These are phyloP conservation scores for Coregonus sp. DNA, from an alignment of 2,797 vertebrate genomes.

Conservation along the genomic window DNA sequence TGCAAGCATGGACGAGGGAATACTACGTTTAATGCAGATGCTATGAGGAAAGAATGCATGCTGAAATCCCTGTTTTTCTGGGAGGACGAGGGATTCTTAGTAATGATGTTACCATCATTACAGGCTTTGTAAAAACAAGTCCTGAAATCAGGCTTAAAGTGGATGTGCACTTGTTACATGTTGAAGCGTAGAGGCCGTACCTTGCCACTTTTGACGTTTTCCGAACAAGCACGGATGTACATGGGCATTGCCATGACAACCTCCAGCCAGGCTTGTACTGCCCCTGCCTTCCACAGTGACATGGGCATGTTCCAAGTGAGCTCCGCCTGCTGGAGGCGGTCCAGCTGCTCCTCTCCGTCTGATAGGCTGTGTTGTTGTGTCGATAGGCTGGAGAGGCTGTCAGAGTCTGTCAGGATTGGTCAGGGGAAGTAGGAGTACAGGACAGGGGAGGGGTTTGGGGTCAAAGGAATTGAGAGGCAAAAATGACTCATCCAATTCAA, in stretches of 20 bases:
- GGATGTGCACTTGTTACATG: background rate
- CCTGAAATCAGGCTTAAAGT: background rate
- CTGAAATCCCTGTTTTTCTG: background rate
- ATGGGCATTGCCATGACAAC: slow-evolving; percentile 91
- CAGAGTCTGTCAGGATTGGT: slow-evolving; percentile 81
- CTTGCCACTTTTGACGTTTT: slow-evolving; percentile 89
- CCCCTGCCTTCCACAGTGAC: slow-evolving; percentile 85
- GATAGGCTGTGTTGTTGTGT: slow-evolving; percentile 83
- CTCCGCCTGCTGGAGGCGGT: slow-evolving; percentile 84
- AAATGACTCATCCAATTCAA: slow-evolving; percentile 52
- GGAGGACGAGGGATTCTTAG: background rate
- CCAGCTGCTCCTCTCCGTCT: slow-evolving; percentile 84
- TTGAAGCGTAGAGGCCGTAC: slow-evolving; percentile 53
- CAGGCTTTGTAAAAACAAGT: background rate
- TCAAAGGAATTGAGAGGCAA: slow-evolving; percentile 60
- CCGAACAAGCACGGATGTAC: slow-evolving; percentile 81
- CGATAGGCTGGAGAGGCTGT: slow-evolving; percentile 80
- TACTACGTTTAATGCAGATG: background rate
- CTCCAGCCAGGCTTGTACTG: slow-evolving; percentile 88
- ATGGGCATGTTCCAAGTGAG: slow-evolving; percentile 82
- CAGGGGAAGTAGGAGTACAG: slow-evolving; percentile 62
- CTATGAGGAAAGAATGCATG: background rate
- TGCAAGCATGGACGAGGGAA: background rate
- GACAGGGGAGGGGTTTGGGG: slow-evolving; percentile 58
- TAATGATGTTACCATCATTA: background rate